A percentile compares a stretch with the other conserved stretches of the same genome.
These are phyloP conservation scores for Pogoniulus pusillus DNA, from an alignment of 2,797 vertebrate species.

Conservation along the genomic window DNA sequence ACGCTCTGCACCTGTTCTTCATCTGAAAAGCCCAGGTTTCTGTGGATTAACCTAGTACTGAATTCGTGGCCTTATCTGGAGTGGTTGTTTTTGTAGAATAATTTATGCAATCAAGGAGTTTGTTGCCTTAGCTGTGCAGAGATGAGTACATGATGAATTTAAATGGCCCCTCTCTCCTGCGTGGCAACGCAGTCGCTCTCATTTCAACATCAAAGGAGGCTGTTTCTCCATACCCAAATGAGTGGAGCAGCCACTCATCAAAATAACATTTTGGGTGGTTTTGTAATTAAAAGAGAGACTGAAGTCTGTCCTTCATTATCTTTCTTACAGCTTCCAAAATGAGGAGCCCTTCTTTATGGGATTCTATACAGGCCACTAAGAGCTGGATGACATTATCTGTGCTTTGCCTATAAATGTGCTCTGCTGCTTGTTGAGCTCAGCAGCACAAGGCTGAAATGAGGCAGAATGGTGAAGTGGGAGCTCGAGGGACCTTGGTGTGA, in stretches of 20 bases:
- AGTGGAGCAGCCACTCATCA: neutral
- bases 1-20: neutral
- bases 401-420: neutral
- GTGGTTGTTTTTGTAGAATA: neutral
- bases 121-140: neutral
- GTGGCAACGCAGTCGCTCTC: neutral
- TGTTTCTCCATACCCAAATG: neutral
- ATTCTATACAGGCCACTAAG: neutral
- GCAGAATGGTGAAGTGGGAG: fast-evolving
- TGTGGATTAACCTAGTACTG: neutral
- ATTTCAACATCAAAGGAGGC: neutral
- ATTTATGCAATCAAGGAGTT: neutral
- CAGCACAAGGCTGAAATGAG: neutral
- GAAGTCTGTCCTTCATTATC: neutral
- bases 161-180: neutral
- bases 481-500: fast-evolving
- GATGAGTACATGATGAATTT: neutral
- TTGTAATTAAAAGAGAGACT: neutral
- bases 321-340: neutral
- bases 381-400: neutral
- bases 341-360: neutral
- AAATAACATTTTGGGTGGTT: neutral
- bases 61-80: neutral
- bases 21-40: neutral
- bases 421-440: neutral